These are phyloP conservation scores for Drosophila pachea DNA, from an alignment of 1,140 invertebrate species.

Conservation along the genomic window DNA sequence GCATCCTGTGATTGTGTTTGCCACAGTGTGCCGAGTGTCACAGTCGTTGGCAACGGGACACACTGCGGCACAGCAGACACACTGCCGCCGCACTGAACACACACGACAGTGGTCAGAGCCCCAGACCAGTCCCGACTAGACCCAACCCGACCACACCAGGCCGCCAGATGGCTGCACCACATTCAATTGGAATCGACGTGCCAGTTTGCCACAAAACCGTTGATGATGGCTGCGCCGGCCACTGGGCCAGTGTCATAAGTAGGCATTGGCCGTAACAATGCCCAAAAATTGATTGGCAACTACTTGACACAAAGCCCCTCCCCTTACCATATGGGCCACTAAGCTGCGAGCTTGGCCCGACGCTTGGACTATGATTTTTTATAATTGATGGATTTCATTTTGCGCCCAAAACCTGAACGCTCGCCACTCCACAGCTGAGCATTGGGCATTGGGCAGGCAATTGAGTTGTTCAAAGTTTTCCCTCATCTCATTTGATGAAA, in stretches of 20 bases:
- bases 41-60: constrained; percentile 54
- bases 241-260: constrained; percentile 28
- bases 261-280: constrained; percentile 44
- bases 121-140: no score
- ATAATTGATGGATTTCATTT: constrained; percentile 62
- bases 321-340: constrained; percentile 29
- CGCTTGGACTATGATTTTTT: constrained; percentile 54
- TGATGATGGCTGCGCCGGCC: constrained; percentile 39
- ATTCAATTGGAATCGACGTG: constrained; percentile 76
- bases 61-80: neutral
- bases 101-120: constrained; percentile 27
- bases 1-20: constrained; percentile 71
- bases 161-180: constrained; percentile 65
- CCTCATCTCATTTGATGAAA: neutral
- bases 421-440: constrained; percentile 30
- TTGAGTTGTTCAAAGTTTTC: constrained; percentile 16
- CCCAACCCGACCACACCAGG: neutral
- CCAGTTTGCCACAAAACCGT: constrained; percentile 70
- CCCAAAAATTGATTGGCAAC: constrained; percentile 73
- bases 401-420: constrained; percentile 19
- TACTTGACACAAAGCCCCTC: constrained; percentile 56
- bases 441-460: constrained; percentile 1
- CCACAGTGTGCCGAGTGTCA: constrained; percentile 59
- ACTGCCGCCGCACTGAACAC: constrained; percentile 6
- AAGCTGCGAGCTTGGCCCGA: constrained; percentile 19